A percentile compares a stretch with the other conserved stretches of the same genome.
These are phyloP conservation scores for Pseudomyrmex concolor DNA, from an alignment of 1,140 invertebrate species.

Conservation along the genomic window DNA sequence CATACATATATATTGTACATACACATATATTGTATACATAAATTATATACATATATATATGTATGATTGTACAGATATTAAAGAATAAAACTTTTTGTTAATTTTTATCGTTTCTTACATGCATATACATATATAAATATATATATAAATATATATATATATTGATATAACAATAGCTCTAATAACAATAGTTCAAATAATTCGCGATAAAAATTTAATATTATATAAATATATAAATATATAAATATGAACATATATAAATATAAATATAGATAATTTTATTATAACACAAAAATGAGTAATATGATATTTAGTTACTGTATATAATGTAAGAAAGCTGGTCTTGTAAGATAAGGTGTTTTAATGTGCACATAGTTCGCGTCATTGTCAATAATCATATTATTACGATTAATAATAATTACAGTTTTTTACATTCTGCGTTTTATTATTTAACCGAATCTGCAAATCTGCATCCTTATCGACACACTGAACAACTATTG, in stretches of 20 bases:
- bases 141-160: constrained; percentile 57
- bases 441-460: constrained; percentile 29
- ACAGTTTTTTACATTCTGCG: constrained; percentile 81
- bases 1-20: constrained; percentile 23
- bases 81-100: constrained; percentile 77
- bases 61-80: constrained; percentile 77
- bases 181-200: constrained; percentile 64
- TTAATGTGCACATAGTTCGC: constrained; percentile 87
- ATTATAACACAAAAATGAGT: constrained; percentile 82
- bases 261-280: constrained; percentile 80
- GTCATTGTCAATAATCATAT: constrained; percentile 86
- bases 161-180: constrained; percentile 57
- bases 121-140: constrained; percentile 20
- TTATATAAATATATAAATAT: constrained; percentile 64
- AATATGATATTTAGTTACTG: constrained; percentile 84
- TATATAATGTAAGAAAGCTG: constrained; percentile 87
- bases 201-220: constrained; percentile 76
- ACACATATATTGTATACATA: constrained; percentile 71
- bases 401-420: constrained; percentile 86
- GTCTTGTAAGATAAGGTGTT: constrained; percentile 87
- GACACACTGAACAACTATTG: neutral
- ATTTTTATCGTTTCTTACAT: constrained; percentile 75
- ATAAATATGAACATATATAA: constrained; percentile 53
- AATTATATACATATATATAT: no score
- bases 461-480: neutral